phyloP scores from a whole-genome alignment of 2,888 invertebrate genomes.

The Vandiemenella viatica region DNA sequence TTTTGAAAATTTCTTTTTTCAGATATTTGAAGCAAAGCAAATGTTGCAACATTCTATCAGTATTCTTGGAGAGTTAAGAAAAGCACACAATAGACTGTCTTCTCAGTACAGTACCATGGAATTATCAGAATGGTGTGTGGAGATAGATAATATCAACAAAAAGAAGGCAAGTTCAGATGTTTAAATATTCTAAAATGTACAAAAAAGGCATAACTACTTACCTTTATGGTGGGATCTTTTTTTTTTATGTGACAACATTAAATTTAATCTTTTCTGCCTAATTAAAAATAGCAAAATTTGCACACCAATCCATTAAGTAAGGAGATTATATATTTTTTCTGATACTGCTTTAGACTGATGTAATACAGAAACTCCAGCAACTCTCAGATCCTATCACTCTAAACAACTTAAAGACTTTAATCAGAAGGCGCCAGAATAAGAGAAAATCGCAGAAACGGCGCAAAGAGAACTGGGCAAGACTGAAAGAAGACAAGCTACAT shows the following conservation, averaged over 20 bases:
- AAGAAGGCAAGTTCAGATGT: constrained; percentile 36
- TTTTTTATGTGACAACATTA: too few species aligned
- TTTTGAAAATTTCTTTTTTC: too few species aligned
- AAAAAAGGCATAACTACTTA: too few species aligned
- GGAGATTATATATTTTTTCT: too few species aligned
- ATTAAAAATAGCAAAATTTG: too few species aligned
- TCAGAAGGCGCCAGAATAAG: constrained; percentile 31
- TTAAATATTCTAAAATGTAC: too few species aligned
- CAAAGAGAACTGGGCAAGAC: constrained; percentile 31
- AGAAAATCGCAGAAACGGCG: constrained; percentile 34
- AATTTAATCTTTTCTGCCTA: too few species aligned
- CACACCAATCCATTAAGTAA: too few species aligned
- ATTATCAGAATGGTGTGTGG: background rate
- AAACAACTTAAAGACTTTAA: constrained; percentile 16
- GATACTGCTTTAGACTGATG: background rate
- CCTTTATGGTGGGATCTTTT: too few species aligned
- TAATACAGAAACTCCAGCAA: background rate
- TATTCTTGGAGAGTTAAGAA: constrained; percentile 28
- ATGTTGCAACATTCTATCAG: constrained; percentile 23
- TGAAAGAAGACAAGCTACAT: constrained; percentile 29
- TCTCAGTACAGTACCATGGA: constrained; percentile 25
- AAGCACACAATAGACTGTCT: constrained; percentile 26
- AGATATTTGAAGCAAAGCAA: constrained; percentile 15
- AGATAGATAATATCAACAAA: constrained; percentile 29
- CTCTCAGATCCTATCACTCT: background rate